Evolutionary conservation across 2,797 vertebrate species (phyloP).

Genomic region (Chloroceryle amazona): DNA sequence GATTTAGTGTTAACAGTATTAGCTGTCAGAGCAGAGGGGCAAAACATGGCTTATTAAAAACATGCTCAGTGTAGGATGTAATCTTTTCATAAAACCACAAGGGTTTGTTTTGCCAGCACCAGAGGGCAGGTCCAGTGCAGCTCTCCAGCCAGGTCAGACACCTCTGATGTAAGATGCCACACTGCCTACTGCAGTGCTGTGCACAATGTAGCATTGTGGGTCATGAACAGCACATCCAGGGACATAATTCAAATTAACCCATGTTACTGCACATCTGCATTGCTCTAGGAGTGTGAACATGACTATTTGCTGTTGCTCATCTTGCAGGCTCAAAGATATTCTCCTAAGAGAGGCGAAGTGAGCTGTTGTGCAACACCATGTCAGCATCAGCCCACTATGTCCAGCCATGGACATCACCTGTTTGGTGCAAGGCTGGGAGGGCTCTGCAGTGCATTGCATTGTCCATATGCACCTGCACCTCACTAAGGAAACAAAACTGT

Average conservation of each 20-base stretch:
- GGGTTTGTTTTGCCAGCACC: background rate
- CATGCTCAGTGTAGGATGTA: background rate
- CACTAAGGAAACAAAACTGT: background rate
- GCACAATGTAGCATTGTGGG: background rate
- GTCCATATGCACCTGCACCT: background rate
- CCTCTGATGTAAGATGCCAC: background rate
- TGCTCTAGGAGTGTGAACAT: background rate
- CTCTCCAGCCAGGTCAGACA: background rate
- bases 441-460: rapidly evolving
- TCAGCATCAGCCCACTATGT: background rate
- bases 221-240: background rate
- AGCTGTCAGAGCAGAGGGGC: background rate
- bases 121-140: background rate
- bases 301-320: background rate
- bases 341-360: background rate
- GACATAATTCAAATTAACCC: background rate
- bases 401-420: background rate
- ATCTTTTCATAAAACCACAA: background rate
- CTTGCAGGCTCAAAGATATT: background rate
- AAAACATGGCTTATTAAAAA: background rate
- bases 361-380: background rate
- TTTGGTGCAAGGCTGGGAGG: background rate
- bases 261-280: background rate
- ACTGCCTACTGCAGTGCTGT: background rate
- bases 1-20: background rate